These are phyloP conservation scores for Buathra laborator DNA, from an alignment of 2,888 invertebrate genomes.

Conservation along the genomic window DNA sequence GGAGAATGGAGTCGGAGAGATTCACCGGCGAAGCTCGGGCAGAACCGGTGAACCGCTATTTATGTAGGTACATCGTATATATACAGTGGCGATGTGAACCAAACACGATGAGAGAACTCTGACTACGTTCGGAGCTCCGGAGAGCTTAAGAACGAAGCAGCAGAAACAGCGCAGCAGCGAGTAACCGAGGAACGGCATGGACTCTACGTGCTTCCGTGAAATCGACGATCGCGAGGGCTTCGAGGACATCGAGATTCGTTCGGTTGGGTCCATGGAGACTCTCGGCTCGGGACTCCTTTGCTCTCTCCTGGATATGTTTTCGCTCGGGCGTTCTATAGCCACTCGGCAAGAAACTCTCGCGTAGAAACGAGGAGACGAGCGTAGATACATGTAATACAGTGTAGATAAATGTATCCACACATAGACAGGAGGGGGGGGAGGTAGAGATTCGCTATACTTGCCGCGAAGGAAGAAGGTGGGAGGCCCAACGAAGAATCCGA, in stretches of 20 bases:
- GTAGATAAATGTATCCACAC: constrained; percentile 10
- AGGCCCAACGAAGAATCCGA: constrained; percentile 53
- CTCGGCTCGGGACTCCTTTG: constrained; percentile 13
- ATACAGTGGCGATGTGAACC: constrained; percentile 34
- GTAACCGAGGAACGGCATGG: constrained; percentile 54
- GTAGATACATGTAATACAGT: constrained; percentile 42
- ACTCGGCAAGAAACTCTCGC: constrained; percentile 39
- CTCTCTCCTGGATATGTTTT: constrained; percentile 18
- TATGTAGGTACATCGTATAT: constrained; percentile 46
- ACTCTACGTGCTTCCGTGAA: constrained; percentile 72
- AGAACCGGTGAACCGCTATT: constrained; percentile 49
- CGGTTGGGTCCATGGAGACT: constrained; percentile 48
- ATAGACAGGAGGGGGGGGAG: not conserved
- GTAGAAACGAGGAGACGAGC: constrained; percentile 44
- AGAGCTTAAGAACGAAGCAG: constrained; percentile 18
- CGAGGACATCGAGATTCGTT: constrained; percentile 70
- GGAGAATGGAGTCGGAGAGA: not conserved
- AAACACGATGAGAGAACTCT: constrained; percentile 31
- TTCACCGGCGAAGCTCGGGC: constrained; percentile 13
- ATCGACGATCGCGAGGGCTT: constrained; percentile 72
- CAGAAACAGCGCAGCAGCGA: constrained; percentile 62
- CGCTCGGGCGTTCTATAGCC: constrained; percentile 53
- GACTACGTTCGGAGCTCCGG: constrained; percentile 30
- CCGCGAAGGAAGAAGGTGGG: constrained; percentile 35
- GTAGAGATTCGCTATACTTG: not conserved